Evolutionary conservation across 2,113 vertebrate genomes (phyloP).

Genomic region (Hippocampus guttulatus): DNA sequence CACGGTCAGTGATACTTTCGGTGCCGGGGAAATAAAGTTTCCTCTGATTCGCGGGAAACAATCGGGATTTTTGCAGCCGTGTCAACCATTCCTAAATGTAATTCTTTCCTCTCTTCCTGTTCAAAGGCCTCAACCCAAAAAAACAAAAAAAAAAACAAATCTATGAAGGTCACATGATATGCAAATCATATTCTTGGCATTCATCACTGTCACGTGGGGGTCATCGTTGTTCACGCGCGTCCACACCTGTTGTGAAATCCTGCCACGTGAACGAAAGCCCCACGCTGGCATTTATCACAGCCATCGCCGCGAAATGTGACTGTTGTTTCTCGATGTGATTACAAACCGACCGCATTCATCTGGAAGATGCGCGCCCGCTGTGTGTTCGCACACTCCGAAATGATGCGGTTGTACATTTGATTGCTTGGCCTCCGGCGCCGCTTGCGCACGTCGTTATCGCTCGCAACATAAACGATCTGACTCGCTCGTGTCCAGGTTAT

Average conservation of each 20-base stretch:
- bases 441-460: neutral
- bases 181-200: slow-evolving; percentile 37
- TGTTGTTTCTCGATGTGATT: slow-evolving; percentile 40
- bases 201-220: slow-evolving; percentile 28
- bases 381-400: slow-evolving; percentile 24
- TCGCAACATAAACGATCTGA: neutral
- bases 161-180: slow-evolving; percentile 30
- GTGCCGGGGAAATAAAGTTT: too few relatives aligned
- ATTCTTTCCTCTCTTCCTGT: neutral
- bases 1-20: slow-evolving; percentile 67
- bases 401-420: neutral
- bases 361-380: slow-evolving; percentile 7
- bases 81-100: neutral
- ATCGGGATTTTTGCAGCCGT: too few relatives aligned
- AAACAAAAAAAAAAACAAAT: slow-evolving; percentile 4
- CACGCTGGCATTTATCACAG: slow-evolving; percentile 45
- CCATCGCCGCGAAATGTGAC: slow-evolving; percentile 28
- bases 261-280: slow-evolving; percentile 33
- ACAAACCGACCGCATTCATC: slow-evolving; percentile 29
- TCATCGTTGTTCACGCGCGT: slow-evolving; percentile 17
- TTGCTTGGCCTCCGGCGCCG: neutral
- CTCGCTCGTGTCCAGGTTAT: neutral
- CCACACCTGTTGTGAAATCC: slow-evolving; percentile 31
- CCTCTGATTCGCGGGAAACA: too few relatives aligned
- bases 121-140: slow-evolving; percentile 2